Evolutionary conservation across 2,797 vertebrate species (phyloP), one percentile per base, ranked within the genome.

Genomic region (Myotis pilosus): DNA sequence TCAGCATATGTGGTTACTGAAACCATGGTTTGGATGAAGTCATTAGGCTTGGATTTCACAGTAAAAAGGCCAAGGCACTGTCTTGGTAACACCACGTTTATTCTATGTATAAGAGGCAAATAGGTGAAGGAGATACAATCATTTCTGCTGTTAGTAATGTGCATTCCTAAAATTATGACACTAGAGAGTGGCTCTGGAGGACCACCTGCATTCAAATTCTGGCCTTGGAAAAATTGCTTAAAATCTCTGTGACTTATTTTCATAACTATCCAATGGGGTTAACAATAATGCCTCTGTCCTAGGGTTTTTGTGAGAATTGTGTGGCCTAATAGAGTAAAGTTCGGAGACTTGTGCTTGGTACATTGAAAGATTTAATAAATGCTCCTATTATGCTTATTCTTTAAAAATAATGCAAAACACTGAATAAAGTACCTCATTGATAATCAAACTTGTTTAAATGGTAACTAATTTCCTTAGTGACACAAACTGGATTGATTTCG

Each of bases 11-110:
- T 81, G 95, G 96, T 96, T 57, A 71, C 82, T 79, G 51, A 82
- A 96, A 86, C 75, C 79, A 57, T 95, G 96, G 79, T 96, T 95
- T 97, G 60, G 75, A 75, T 96, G 89, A 97, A 87, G 79, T 96
- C 95, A 93, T 76, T 94, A 93, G 60, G 33, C 23, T 74, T 93
- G 64, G 36, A 94, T 88, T 96, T 96, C 96, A 95, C 20, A 86
- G 92, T 86, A 66, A 93, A 95, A 96, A 93, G 93, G 93, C 47
- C 82, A 96, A 87, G 30, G 33, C 3, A 47, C 95, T 97, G 92
- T 92, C 94, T 90, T 95, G 95, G 95, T 71, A 92, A 95, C 16
- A 38, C 6, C 51, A 92, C 13, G n/a, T 90, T 93, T 78, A 87
- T 69, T 69, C n/a, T 83, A 74, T 41, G 80, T 51, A 96, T 69